A percentile compares a stretch with the other conserved stretches of the same genome.
Evolutionary conservation across 2,113 vertebrate genomes (phyloP).

Genomic region (Miniopterus natalensis): DNA sequence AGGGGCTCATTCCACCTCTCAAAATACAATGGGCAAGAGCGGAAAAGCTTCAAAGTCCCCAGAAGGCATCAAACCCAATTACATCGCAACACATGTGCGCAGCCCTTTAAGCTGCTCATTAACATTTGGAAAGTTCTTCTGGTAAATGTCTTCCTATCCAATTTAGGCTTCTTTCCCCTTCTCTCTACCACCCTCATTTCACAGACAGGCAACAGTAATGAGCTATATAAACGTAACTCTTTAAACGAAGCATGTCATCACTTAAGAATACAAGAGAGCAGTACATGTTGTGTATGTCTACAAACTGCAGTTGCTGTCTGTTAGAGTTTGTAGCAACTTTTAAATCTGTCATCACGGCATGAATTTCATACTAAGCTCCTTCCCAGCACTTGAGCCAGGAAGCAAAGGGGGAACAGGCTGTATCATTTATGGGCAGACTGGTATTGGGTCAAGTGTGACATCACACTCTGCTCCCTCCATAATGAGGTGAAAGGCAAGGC

Average conservation of each 20-base stretch:
- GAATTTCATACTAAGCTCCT: conserved; percentile 92
- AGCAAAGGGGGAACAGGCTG: conserved; percentile 90
- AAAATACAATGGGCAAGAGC: conserved; percentile 82
- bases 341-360: conserved; percentile 99
- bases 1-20: conserved; percentile 82
- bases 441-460: conserved; percentile 92
- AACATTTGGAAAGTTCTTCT: conserved; percentile 92
- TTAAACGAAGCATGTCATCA: conserved; percentile 98
- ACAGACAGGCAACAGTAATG: conserved; percentile 90
- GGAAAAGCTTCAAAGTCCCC: conserved; percentile 81
- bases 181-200: conserved; percentile 82
- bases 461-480: conserved; percentile 89
- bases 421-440: conserved; percentile 91
- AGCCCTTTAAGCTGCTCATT: conserved; percentile 90
- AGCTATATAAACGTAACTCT: conserved; percentile 92
- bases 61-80: conserved; percentile 86
- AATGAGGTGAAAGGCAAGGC: conserved; percentile 91
- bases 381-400: conserved; percentile 90
- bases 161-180: conserved; percentile 88
- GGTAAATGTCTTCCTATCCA: conserved; percentile 90
- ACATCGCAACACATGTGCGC: conserved; percentile 84
- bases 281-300: conserved; percentile 94
- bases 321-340: conserved; percentile 96
- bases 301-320: conserved; percentile 95
- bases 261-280: conserved; percentile 92